Base-by-base conservation (phyloP, 2,888 invertebrate species). In the Eugnorisma glareosa region DNA sequence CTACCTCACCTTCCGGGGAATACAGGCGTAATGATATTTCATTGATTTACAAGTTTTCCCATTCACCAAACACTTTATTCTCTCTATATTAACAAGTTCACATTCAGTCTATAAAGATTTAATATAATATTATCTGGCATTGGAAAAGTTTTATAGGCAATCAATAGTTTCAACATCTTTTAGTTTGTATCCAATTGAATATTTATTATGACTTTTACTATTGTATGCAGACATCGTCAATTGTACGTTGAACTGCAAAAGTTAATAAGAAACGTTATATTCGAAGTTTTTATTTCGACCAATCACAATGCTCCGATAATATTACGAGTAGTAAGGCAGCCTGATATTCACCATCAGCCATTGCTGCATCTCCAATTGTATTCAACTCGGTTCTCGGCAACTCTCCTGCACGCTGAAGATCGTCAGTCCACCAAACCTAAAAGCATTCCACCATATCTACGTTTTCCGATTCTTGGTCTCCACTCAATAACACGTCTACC, bases 121-220 rank as follows among this genome's bases (percentile, higher is more conserved):
- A 66, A 57, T 45, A 21, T 4, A 75, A 43, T 57, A 73, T 73
- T 35, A 76, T 40, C 37, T 45, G 2, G 11, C 40, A 68, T 81
- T 68, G 37, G 35, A 37, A 68, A 79, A 73, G 28, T 81, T 74
- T 73, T 68, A 74, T 63, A n/a, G 51, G 45, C 63, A 57, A 48
- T 81, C 82, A 81, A 74, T 57, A 74, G 21, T 79, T 74, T 67
- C 18, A 63, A 40, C 37, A 40, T 67, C 37, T 73, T 68, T 54
- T 48, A 28, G 21, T 79, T 24, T 21, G 21, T 43, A 48, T 64
- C 40, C 61, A 67, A 73, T 67, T 45, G 48, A 15, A 67, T 77
- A 66, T 80, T 66, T 54, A 66, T 40, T 43, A 67, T 31, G 54
- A 57, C 75, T 81, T 45, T 81, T 28, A 54, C 15, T 48, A 1